Conservation (phyloP, 2,113 vertebrate species). For the Sylvietta virens region DNA sequence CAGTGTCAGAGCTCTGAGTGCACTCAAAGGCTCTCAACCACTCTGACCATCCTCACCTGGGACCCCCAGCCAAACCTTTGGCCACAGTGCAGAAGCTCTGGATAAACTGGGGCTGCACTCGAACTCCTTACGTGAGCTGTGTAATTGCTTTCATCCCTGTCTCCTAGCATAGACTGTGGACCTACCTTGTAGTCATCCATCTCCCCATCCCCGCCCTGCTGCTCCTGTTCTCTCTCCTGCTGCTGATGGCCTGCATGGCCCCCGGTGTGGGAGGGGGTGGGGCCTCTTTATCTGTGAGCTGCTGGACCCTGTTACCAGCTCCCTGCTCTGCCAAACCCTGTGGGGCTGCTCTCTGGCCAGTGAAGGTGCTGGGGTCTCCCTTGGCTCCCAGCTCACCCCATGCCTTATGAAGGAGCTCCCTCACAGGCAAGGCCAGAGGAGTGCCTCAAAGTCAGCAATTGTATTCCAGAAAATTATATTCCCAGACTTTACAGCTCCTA, state of each 20-base stretch:
- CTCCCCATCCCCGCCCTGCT: background rate
- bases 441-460: background rate
- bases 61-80: background rate
- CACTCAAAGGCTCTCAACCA: background rate
- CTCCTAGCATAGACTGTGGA: background rate
- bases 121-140: background rate
- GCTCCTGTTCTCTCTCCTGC: background rate
- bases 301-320: background rate
- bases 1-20: background rate
- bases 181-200: accelerated
- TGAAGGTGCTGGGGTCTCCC: background rate
- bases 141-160: background rate
- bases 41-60: background rate
- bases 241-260: background rate
- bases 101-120: background rate
- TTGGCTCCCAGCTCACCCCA: background rate
- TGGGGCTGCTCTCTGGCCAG: background rate
- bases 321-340: background rate
- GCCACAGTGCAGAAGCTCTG: background rate
- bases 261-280: too few relatives aligned
- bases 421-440: background rate
- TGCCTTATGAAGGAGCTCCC: background rate
- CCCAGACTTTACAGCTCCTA: background rate
- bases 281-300: background rate
- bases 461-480: background rate